Conservation (phyloP, 2,113 vertebrate genomes). For the Lamprologus ornatipinnis region DNA sequence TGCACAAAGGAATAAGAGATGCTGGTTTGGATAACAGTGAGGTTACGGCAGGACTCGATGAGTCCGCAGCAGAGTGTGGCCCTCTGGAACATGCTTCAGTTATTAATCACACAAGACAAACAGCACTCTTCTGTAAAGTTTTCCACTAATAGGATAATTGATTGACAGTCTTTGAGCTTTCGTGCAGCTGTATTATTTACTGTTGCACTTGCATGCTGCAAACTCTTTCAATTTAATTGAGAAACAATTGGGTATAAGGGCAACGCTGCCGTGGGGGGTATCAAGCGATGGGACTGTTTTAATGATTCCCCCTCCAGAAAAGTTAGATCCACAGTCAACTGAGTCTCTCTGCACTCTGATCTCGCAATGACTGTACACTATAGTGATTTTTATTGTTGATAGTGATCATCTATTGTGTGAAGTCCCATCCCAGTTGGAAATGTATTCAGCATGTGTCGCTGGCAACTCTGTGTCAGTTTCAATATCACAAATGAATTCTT, state of each 20-base stretch:
- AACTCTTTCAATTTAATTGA: conserved; percentile 40
- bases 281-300: conserved; percentile 40
- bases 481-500: conserved; percentile 3
- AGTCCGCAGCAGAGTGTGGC: background rate
- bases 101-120: conserved; percentile 40
- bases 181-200: conserved; percentile 10
- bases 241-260: conserved; percentile 22
- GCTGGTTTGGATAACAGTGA: conserved; percentile 11
- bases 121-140: conserved; percentile 27
- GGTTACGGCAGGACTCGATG: conserved; percentile 3
- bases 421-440: conserved; percentile 1
- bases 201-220: conserved; percentile 2
- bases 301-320: conserved; percentile 38
- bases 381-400: background rate
- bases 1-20: conserved; percentile 60
- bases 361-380: background rate
- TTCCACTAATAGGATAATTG: conserved; percentile 60
- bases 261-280: background rate
- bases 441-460: background rate
- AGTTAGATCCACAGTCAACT: conserved; percentile 17
- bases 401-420: background rate
- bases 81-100: conserved; percentile 7
- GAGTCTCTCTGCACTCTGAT: conserved; percentile 27
- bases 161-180: conserved; percentile 55
- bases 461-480: background rate